Percentiles rank a stretch among this genome's conserved stretches.
Evolutionary conservation across 2,113 vertebrate species (phyloP).

Genomic region (Proteles cristata): DNA sequence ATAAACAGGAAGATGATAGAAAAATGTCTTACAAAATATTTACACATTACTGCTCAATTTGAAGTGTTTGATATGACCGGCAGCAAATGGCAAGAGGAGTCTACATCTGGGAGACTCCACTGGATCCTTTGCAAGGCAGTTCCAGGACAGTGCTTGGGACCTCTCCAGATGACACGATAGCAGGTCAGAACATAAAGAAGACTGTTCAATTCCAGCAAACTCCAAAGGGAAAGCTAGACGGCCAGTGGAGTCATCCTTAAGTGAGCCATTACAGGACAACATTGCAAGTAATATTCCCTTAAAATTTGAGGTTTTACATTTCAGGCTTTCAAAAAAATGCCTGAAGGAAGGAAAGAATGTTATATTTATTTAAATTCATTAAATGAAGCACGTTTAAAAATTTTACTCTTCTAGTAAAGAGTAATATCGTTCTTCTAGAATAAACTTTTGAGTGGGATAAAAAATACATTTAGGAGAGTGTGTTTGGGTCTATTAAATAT

Average conservation of each 20-base stretch:
- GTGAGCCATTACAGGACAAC: neutral
- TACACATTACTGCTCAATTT: neutral
- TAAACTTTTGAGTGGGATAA: neutral
- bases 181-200: neutral
- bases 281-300: neutral
- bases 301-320: neutral
- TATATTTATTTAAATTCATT: constrained; percentile 24
- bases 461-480: neutral
- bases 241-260: neutral
- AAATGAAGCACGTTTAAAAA: neutral
- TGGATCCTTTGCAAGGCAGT: neutral
- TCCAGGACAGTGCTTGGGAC: neutral
- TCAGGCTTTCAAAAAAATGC: constrained; percentile 23
- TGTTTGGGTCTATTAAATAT: neutral
- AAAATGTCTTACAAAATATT: neutral
- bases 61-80: neutral
- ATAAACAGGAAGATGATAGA: constrained; percentile 46
- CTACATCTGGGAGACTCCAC: neutral
- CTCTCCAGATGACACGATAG: neutral
- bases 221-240: neutral
- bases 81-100: neutral
- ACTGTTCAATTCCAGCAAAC: neutral
- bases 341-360: neutral
- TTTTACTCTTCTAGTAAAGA: constrained; percentile 22
- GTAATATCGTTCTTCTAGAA: neutral